Base-by-base conservation (phyloP, 2,888 invertebrate genomes). In the Cerastis rubricosa region DNA sequence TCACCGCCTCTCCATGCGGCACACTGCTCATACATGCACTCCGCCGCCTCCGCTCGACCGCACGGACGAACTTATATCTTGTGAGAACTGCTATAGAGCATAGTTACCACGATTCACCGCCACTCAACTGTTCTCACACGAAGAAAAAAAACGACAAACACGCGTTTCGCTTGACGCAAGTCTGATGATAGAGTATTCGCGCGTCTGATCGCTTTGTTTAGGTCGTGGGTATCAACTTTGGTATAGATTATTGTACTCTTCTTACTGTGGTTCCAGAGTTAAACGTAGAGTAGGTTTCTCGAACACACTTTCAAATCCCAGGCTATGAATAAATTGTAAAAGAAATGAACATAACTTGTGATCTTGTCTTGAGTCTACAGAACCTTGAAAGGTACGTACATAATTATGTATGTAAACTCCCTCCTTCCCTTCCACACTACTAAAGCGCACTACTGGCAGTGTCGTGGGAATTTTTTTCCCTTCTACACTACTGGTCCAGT, bases 281-380 rank as follows among this genome's bases (percentile, higher is more conserved):
- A 17, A 65, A 65, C 29, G n/a, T 2, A n/a, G 7, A 25, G 29
- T 29, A 12, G 19, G n/a, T 74, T 25, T 3, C 17, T 45, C 45
- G 22, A 49, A 17, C 14, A 40, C 29, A 59, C 51, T 49, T 59
- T 76, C 61, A 76, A 68, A 68, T 68, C 76, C 76, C 75, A 59
- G 54, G 64, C 75, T 40, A 74, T 75, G 75, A 64, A 75, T 75
- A 75, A 51, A 75, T 74, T 74, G 74, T 64, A 25, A 22, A 64
- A 64, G 64, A 75, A 74, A 75, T 74, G n/a, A 45, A 45, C 51
- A 29, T 45, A 35, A 74, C 40, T 72, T 74, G 40, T 71, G 40
- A 59, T 47, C 47, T 59, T 73, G 19, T 74, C 63, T 63, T 11
- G n/a, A 43, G n/a, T 17, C 40, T 12, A 43, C 29, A n/a, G 51